Base-by-base conservation (phyloP, 2,888 invertebrate species). In the Embidobia sp. region DNA sequence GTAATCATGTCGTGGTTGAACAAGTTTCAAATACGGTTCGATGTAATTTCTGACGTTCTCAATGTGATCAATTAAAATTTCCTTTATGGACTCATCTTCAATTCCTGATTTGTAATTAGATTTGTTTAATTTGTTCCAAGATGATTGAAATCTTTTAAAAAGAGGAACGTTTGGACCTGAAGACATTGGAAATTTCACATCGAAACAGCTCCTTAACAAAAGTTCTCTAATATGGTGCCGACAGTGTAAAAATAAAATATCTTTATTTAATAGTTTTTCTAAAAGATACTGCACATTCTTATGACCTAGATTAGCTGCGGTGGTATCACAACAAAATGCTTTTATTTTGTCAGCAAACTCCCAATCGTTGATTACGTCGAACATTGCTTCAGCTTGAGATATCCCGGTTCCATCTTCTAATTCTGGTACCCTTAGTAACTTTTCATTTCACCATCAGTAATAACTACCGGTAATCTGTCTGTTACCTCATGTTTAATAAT, bases 141-240 rank as follows among this genome's bases (percentile, higher is more conserved):
- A 15, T 57, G 64, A 27, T 61, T 78, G 51, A 66, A 83, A 82
- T 40, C 67, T 77, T 78, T 81, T 69, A 19, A 82, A 82, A 35
- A 81, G 37, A 37, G 55, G 70, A 8, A 81, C 77, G 35, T 80
- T 66, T n/a, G 82, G 80, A 27, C 74, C 66, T 29, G 61, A 72
- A 11, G 79, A 66, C n/a, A 10, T 31, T n/a, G 70, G 57, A 35
- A 79, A 49, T 75, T 81, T 79, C 53, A 15, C n/a, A 49, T 80
- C 72, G 55, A 81, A 83, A 22, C 79, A 81, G 61, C 73, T 19
- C 64, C 48, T 73, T 11, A 84, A 35, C 31, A 83, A 61, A 4
- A 85, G 26, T 67, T 85, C 82, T 29, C 76, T 80, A 4, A 84
- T 78, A 51, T 84, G 83, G 70, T 83, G 83, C 18, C 82, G 64